A percentile compares a stretch with the other conserved stretches of the same genome.
Evolutionary conservation across 2,888 invertebrate species (phyloP).

Genomic region (Pyrochroa serraticornis): DNA sequence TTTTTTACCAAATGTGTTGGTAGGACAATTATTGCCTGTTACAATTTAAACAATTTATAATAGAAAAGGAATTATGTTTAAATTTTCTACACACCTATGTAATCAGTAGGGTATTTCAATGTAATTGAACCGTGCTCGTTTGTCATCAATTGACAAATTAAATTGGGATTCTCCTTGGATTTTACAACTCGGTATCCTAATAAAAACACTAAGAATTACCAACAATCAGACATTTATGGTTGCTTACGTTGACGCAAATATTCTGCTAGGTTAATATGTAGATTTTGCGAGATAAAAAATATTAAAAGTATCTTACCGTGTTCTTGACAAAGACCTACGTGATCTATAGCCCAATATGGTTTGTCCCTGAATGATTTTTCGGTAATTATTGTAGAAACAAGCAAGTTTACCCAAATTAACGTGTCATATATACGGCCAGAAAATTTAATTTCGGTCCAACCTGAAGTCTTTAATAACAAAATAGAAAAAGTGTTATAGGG

Average conservation of each 20-base stretch:
- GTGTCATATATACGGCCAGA: neutral
- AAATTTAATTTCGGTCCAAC: slow-evolving; percentile 8
- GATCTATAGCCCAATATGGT: slow-evolving; percentile 8
- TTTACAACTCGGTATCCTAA: slow-evolving; percentile 2
- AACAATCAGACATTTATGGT: too few relatives aligned
- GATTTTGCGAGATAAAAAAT: too few relatives aligned
- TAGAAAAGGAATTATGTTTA: neutral
- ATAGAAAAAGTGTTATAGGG: neutral
- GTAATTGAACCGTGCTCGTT: neutral
- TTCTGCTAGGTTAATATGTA: too few relatives aligned
- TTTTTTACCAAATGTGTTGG: slow-evolving; percentile 5
- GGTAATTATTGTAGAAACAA: neutral
- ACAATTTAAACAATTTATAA: too few relatives aligned
- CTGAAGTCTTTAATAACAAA: neutral
- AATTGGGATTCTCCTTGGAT: neutral
- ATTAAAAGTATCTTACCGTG: slow-evolving; percentile 1
- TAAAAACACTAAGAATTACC: neutral
- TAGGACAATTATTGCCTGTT: slow-evolving; percentile 3
- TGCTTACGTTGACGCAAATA: too few relatives aligned
- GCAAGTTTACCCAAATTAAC: neutral
- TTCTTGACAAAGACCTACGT: slow-evolving; percentile 6
- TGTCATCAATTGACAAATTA: slow-evolving; percentile 4
- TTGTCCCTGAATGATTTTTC: too few relatives aligned
- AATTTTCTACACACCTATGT: neutral
- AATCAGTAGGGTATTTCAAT: neutral